Conservation (phyloP, 2,113 vertebrate species). For the Gambusia affinis region DNA sequence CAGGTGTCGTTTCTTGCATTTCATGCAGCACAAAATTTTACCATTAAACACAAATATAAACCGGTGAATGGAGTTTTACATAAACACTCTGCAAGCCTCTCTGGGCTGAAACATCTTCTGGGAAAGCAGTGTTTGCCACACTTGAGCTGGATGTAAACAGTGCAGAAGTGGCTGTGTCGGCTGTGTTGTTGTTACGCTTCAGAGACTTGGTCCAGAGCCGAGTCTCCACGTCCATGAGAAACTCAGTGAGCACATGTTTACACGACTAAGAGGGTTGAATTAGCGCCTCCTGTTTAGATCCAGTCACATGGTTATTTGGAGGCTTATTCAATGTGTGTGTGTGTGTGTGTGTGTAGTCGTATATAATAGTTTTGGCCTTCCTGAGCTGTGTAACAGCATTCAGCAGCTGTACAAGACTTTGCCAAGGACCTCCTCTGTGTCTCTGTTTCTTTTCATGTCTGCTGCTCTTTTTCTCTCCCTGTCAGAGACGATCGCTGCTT, state of each 20-base stretch:
- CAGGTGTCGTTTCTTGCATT: neutral
- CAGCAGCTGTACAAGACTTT: conserved; percentile 58
- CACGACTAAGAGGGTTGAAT: conserved; percentile 39
- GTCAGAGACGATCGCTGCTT: neutral
- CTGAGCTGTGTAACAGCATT: conserved; percentile 52
- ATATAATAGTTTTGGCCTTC: conserved; percentile 56
- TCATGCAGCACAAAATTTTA: too few relatives aligned
- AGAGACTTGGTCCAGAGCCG: conserved; percentile 16
- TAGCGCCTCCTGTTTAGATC: conserved; percentile 39
- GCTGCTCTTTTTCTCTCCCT: neutral
- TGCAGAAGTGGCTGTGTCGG: neutral
- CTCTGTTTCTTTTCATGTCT: conserved; percentile 12
- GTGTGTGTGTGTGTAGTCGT: conserved; percentile 25
- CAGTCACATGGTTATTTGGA: conserved; percentile 28
- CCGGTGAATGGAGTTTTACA: neutral
- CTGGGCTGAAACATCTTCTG: neutral
- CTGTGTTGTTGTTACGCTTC: neutral
- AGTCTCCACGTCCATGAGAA: conserved; percentile 21
- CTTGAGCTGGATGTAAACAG: conserved; percentile 4
- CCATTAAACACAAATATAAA: neutral
- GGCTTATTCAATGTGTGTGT: conserved; percentile 36
- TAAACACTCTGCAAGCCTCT: conserved; percentile 1
- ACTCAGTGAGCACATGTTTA: conserved; percentile 38
- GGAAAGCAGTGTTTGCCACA: neutral
- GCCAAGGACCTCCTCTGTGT: conserved; percentile 37